These are phyloP conservation scores for Eriocheir sinensis DNA, from an alignment of 1,140 invertebrate genomes.

Conservation along the genomic window DNA sequence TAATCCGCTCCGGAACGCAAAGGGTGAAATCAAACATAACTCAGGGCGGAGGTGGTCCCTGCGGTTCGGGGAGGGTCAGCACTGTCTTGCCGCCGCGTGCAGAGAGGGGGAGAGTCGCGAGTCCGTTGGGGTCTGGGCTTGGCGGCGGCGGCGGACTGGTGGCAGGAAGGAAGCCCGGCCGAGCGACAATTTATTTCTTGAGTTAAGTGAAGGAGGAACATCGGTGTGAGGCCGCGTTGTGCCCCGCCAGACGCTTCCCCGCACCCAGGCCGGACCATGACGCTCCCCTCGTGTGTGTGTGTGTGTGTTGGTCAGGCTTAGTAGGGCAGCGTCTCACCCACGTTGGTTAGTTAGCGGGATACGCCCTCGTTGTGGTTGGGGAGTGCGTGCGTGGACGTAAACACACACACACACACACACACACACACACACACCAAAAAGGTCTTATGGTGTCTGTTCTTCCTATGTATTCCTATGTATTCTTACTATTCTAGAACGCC, in stretches of 20 bases:
- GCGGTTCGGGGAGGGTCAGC: neutral
- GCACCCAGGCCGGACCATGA: neutral
- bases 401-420: neutral
- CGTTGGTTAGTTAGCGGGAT: neutral
- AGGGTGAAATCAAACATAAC: neutral
- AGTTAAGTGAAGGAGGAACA: neutral
- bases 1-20: neutral
- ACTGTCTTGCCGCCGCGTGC: neutral
- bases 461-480: too few species aligned
- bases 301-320: too few species aligned
- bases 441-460: too few species aligned
- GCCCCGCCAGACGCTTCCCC: neutral
- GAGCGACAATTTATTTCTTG: slow-evolving; percentile 45
- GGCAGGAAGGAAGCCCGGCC: slow-evolving; percentile 28
- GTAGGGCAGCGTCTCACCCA: neutral
- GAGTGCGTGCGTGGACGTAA: too few species aligned
- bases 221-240: neutral
- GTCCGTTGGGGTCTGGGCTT: neutral
- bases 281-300: too few species aligned
- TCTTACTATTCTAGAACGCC: too few species aligned
- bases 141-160: neutral
- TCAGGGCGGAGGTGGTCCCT: neutral
- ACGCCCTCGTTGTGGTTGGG: neutral
- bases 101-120: neutral
- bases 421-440: neutral